Base-by-base conservation (phyloP, 2,113 vertebrate species). In the Osmerus eperlanus region DNA sequence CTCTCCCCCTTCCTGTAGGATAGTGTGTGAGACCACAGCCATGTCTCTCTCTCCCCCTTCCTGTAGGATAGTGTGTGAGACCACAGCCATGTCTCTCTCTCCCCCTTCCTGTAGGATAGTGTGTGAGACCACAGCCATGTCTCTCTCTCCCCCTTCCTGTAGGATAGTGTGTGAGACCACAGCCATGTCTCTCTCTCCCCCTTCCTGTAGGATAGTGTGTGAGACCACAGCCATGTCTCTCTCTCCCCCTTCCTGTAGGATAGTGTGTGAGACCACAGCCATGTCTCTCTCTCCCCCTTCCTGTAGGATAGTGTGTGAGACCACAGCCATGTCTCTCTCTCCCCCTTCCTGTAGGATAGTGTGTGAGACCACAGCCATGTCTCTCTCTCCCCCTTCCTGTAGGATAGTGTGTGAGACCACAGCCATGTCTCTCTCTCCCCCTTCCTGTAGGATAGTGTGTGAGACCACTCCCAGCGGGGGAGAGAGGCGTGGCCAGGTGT, bases 41-140 rank as follows among this genome's bases (percentile, higher is more conserved):
- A 32, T 25, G 7, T 62, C 60, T 62, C 25, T 62, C 14, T 16
- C 21, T 62, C 21, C 12, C 1, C 12, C 25, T 15, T 62, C 61
- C 82, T 80, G 25, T 85, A 97, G 97, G 77, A 96, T 99, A 0
- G 94, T 98, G 21, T 99, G 97, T 4, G 68, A 95, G 89, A 95
- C 96, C 0, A 91, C 92, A 23, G 23, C 23, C 23, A 23, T 23
- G 23, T 23, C 23, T 23, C 23, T 23, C 23, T 23, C 23, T 23
- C 23, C 23, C 23, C 23, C 23, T 23, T 2, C 23, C 23, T 23
- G 23, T 23, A 1, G 23, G 23, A 23, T 23, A 23, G 23, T 23
- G 1, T 23, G 23, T 23, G 23, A 23, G 89, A 95, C 96, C 0
- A 91, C 92, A 21, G 21, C 21, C 21, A 21, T 21, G 21, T 32